phyloP scores from a whole-genome alignment of 1,140 invertebrate genomes.

The Trypoxylus dichotomus region DNA sequence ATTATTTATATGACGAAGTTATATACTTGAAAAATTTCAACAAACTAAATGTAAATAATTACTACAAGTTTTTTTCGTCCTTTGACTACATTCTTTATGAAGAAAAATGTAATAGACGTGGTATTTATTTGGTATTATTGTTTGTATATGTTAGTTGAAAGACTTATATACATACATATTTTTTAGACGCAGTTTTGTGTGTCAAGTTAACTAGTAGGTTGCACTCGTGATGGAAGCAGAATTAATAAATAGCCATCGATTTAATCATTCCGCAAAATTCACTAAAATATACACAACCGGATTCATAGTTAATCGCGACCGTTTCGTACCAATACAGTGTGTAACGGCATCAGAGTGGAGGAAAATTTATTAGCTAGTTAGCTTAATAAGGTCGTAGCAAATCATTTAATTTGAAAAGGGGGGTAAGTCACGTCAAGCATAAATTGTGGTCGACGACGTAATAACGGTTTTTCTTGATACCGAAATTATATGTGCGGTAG shows the following conservation, averaged over 20 bases:
- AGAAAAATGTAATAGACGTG: too few relatives aligned
- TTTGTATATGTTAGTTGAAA: too few relatives aligned
- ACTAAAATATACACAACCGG: background rate
- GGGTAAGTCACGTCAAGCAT: conserved; percentile 15
- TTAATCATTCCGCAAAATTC: background rate
- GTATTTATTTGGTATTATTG: too few relatives aligned
- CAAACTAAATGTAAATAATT: too few relatives aligned
- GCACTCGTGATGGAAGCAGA: too few relatives aligned
- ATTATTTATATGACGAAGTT: too few relatives aligned
- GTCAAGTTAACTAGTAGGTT: too few relatives aligned
- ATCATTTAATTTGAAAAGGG: conserved; percentile 23
- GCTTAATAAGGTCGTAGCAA: conserved; percentile 23
- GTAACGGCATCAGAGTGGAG: background rate
- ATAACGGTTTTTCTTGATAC: conserved; percentile 19
- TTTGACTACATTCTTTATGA: too few relatives aligned
- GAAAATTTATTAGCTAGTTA: conserved; percentile 22
- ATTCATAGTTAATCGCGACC: background rate
- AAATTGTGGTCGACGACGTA: conserved; percentile 17
- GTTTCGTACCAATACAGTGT: background rate
- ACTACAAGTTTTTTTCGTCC: too few relatives aligned
- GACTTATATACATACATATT: too few relatives aligned
- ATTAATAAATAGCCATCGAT: background rate
- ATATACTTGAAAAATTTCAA: too few relatives aligned
- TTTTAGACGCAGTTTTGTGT: too few relatives aligned
- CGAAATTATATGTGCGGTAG: background rate